phyloP scores from a whole-genome alignment of 1,140 invertebrate genomes.

The Nylanderia fulva region DNA sequence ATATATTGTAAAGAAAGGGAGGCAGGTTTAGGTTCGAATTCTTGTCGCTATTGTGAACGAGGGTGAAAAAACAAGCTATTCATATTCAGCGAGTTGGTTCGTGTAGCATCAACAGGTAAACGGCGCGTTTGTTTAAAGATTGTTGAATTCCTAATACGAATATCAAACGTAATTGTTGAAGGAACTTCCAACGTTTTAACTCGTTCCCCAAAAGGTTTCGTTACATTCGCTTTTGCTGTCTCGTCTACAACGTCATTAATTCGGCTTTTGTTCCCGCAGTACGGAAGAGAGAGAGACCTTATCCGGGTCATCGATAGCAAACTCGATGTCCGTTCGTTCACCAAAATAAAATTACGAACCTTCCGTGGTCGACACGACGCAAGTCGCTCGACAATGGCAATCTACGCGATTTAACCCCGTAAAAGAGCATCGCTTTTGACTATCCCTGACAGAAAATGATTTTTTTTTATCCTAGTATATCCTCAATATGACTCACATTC shows the following conservation, averaged over 20 bases:
- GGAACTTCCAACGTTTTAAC: background rate
- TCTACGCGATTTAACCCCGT: background rate
- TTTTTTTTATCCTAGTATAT: background rate
- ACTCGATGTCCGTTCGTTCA: constrained; percentile 17
- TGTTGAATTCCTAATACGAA: background rate
- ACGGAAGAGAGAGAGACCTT: constrained; percentile 3
- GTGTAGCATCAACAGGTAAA: background rate
- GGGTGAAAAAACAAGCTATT: background rate
- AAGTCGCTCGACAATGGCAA: constrained; percentile 40
- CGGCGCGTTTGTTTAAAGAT: background rate
- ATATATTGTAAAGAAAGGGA: no score
- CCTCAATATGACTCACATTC: background rate
- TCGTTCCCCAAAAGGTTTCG: background rate
- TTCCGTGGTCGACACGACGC: constrained; percentile 20
- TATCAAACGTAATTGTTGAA: background rate
- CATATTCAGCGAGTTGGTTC: constrained; percentile 10
- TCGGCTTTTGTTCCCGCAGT: constrained; percentile 45
- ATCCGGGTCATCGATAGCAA: constrained; percentile 36
- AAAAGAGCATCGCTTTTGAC: background rate
- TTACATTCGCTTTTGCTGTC: background rate
- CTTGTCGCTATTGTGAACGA: constrained; percentile 31
- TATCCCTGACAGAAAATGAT: background rate
- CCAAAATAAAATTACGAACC: constrained; percentile 53
- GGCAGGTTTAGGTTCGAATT: constrained; percentile 24
- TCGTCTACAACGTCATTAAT: constrained; percentile 50